These are phyloP conservation scores for Neodon shergylaensis DNA, from an alignment of 2,113 vertebrate species.

Conservation along the genomic window DNA sequence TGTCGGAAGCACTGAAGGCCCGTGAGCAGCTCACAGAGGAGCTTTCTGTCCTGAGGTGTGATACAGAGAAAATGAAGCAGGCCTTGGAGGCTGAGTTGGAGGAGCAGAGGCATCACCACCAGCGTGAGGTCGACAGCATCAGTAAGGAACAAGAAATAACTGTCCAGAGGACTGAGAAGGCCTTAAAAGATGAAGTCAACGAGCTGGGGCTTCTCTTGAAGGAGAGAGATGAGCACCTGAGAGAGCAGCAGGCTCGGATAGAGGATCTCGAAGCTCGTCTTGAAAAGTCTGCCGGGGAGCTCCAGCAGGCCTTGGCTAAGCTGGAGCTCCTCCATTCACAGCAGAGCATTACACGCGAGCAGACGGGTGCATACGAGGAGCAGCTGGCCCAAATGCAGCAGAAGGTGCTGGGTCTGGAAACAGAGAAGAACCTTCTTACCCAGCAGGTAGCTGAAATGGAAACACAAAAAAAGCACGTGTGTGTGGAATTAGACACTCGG, in stretches of 20 bases:
- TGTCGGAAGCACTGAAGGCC: slow-evolving; percentile 87
- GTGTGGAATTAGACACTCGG: slow-evolving; percentile 83
- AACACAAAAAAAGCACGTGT: slow-evolving; percentile 79
- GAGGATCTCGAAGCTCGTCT: slow-evolving; percentile 84
- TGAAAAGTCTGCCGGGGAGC: slow-evolving; percentile 84
- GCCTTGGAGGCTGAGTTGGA: slow-evolving; percentile 87
- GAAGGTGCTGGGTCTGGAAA: slow-evolving; percentile 82
- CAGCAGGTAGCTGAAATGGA: slow-evolving; percentile 79
- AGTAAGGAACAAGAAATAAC: slow-evolving; percentile 87
- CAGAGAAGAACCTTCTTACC: slow-evolving; percentile 85
- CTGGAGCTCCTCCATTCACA: slow-evolving; percentile 77
- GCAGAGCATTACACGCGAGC: slow-evolving; percentile 49
- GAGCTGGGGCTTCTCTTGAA: slow-evolving; percentile 88
- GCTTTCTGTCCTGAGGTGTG: slow-evolving; percentile 82
- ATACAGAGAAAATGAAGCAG: slow-evolving; percentile 79
- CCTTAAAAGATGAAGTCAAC: slow-evolving; percentile 90
- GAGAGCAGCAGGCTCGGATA: slow-evolving; percentile 83
- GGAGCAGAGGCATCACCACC: slow-evolving; percentile 86
- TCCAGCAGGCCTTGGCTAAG: slow-evolving; percentile 78
- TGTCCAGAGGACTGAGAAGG: slow-evolving; percentile 87
- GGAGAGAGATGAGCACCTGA: slow-evolving; percentile 89
- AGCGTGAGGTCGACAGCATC: slow-evolving; percentile 84
- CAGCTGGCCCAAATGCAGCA: slow-evolving; percentile 86
- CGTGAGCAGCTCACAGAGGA: slow-evolving; percentile 89
- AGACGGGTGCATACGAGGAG: slow-evolving; percentile 66